Conservation (phyloP, 2,113 vertebrate genomes). For the Camelus bactrianus region DNA sequence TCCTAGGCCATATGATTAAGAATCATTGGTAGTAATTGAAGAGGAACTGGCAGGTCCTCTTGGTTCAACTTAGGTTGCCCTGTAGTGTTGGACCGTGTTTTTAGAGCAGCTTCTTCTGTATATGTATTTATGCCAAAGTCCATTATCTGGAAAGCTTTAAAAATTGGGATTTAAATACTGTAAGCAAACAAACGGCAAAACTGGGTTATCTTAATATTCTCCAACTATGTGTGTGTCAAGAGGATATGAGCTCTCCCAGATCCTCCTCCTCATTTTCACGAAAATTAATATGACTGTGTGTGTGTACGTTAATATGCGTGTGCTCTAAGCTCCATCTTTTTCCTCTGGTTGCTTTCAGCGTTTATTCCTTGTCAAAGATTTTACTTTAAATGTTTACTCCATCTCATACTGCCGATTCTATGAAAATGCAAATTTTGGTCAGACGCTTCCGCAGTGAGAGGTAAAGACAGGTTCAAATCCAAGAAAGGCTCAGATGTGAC, state of each 20-base stretch:
- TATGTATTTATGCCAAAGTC: background rate
- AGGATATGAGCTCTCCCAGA: background rate
- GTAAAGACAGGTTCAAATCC: background rate
- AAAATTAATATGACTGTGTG: background rate
- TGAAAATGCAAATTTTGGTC: conserved; percentile 4
- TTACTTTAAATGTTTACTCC: background rate
- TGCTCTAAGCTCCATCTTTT: background rate
- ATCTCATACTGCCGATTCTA: background rate
- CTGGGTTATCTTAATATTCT: background rate
- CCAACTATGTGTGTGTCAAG: background rate
- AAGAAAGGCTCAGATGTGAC: background rate
- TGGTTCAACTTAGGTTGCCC: background rate
- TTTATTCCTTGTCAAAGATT: background rate
- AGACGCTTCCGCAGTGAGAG: background rate
- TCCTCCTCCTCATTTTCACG: background rate
- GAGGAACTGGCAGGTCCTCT: background rate
- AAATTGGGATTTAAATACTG: background rate
- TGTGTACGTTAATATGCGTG: background rate
- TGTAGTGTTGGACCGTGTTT: background rate
- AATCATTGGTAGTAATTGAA: background rate
- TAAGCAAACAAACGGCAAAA: conserved; percentile 4
- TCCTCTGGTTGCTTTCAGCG: background rate
- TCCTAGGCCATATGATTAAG: background rate
- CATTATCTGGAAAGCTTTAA: conserved; percentile 30
- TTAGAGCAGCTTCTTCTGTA: background rate